Evolutionary conservation across 2,113 vertebrate genomes (phyloP), one percentile per base, ranked within the genome.

Genomic region (Nymphicus hollandicus): DNA sequence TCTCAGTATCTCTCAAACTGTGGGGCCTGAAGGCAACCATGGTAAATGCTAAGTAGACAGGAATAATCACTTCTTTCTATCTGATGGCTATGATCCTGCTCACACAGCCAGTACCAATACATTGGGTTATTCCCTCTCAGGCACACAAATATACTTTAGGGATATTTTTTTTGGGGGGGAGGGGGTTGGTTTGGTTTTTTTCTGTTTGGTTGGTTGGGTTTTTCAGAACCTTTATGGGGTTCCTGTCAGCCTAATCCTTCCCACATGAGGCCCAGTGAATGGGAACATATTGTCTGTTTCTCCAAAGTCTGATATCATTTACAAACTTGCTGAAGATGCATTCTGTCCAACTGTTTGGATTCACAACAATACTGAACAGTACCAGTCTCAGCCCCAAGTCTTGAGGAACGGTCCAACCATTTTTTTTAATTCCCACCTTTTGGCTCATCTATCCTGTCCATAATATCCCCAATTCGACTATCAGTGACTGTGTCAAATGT

Each of bases 81-180:
- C 33, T 64, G 41, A 27, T 20, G 44, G 39, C 44, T 69, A 37
- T 0, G 0, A 24, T 37, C 35, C 58, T 58, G 77, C 16, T 81
- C 39, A 84, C 31, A 39, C 10, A 72, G 17, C 11, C 44, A 56
- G 17, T 61, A 74, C 28, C 33, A 44, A 52, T 19, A 9, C 35
- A 70, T 2, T 69, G 12, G 16, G 18, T 69, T 81, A 50, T 13
- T 78, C 33, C 33, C 87, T 13, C 65, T 61, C 65, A 70, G 22
- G 11, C 19, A 7, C 44, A 47, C 81, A 15, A 81, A 61, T 6
- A 65, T 14, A 7, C 35, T 81, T 9, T 9, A 14, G 3, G 6
- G 2, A 27, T 9, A 41, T 60, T 43, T 33, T 47, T 37, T 41
- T 8, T 19, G 2, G 9, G 31, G 33, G 55, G 14, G 8, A 22